Percentiles rank a stretch among this genome's conserved stretches.
These are phyloP conservation scores for Heliconius ismenius DNA, from an alignment of 2,888 invertebrate species.

Conservation along the genomic window DNA sequence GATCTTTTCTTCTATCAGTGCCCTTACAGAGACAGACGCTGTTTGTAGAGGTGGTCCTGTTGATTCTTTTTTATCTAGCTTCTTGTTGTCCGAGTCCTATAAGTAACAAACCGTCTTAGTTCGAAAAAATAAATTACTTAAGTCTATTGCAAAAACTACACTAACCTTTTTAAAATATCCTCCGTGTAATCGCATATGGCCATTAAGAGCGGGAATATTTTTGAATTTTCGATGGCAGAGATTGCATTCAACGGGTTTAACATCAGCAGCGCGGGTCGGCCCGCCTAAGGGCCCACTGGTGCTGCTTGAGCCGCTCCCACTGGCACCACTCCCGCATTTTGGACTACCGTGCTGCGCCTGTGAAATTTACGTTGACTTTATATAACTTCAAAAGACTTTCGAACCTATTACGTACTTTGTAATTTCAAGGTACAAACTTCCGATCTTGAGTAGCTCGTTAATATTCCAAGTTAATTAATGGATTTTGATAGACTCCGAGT, in stretches of 20 bases:
- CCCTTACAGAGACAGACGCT: conserved; percentile 94
- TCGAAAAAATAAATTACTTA: conserved; percentile 16
- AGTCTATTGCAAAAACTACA: conserved; percentile 1
- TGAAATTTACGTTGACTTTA: conserved; percentile 70
- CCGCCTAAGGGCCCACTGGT: conserved; percentile 54
- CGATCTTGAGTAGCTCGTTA: conserved; percentile 71
- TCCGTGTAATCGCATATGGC: conserved; percentile 98
- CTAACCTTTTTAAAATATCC: conserved; percentile 96
- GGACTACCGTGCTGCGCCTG: conserved; percentile 73
- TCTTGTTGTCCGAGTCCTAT: conserved; percentile 92
- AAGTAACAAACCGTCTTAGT: conserved; percentile 34
- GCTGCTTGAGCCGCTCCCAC: conserved; percentile 57
- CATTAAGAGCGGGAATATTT: conserved; percentile 98
- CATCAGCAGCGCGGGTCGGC: conserved; percentile 79
- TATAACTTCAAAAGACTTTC: conserved; percentile 73
- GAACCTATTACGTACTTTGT: conserved; percentile 74
- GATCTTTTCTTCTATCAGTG: conserved; percentile 95
- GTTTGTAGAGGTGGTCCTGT: conserved; percentile 93
- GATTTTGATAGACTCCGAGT: conserved; percentile 71
- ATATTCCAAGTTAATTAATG: conserved; percentile 78
- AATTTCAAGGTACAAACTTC: conserved; percentile 75
- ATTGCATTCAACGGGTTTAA: conserved; percentile 96
- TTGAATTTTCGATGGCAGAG: conserved; percentile 97
- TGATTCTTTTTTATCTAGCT: conserved; percentile 91
- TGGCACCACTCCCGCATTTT: conserved; percentile 60